These are phyloP conservation scores for Drosophila pseudotakahashii DNA, from an alignment of 2,888 invertebrate genomes.

Conservation along the genomic window DNA sequence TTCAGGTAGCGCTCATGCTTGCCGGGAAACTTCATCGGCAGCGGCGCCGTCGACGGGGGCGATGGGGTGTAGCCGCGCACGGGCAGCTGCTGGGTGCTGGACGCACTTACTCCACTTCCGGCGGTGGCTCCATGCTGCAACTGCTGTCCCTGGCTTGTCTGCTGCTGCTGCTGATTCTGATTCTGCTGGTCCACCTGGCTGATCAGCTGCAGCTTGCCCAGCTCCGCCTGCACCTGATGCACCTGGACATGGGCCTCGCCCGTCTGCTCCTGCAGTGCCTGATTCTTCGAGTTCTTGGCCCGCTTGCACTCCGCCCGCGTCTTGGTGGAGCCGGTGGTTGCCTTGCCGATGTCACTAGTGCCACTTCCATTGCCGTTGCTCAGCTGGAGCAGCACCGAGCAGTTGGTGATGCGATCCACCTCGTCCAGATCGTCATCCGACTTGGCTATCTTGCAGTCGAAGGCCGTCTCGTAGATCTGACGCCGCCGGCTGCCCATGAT, in stretches of 20 bases:
- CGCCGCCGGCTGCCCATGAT: conserved; percentile 85
- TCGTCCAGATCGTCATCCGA: conserved; percentile 92
- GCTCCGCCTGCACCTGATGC: conserved; percentile 84
- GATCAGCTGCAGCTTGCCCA: conserved; percentile 88
- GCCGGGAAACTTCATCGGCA: conserved; percentile 91
- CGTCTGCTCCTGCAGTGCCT: conserved; percentile 80
- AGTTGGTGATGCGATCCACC: conserved; percentile 92
- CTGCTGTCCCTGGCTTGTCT: neutral
- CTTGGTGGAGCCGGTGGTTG: conserved; percentile 23
- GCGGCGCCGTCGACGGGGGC: conserved; percentile 93
- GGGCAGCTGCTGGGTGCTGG: conserved; percentile 87
- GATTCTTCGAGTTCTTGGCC: conserved; percentile 83
- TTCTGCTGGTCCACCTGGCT: conserved; percentile 81
- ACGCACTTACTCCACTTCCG: conserved; percentile 26
- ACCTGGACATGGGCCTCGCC: conserved; percentile 63
- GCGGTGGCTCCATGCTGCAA: neutral
- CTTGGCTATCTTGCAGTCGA: conserved; percentile 93
- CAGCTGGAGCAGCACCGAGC: conserved; percentile 89
- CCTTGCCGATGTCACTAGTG: conserved; percentile 7
- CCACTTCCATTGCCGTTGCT: conserved; percentile 79
- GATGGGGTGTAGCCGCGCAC: conserved; percentile 91
- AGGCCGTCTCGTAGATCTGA: conserved; percentile 95
- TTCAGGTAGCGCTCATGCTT: conserved; percentile 89
- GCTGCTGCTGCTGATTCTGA: conserved; percentile 74
- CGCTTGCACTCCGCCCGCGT: conserved; percentile 82